Base-by-base conservation (phyloP, 1,140 invertebrate species). In the Macrobrachium rosenbergii region DNA sequence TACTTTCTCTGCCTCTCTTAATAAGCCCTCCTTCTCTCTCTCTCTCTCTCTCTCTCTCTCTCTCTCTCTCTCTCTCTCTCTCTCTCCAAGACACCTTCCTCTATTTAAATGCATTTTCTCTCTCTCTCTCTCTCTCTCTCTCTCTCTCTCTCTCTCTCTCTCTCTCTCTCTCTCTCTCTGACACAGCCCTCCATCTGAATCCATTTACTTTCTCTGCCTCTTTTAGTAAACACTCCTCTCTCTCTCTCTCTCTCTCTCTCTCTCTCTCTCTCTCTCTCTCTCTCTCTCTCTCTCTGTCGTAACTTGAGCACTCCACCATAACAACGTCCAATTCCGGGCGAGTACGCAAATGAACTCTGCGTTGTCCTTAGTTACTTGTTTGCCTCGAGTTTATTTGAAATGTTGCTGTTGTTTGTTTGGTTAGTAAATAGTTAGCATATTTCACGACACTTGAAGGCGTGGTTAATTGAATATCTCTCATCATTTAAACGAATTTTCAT, bases 211-310 rank as follows among this genome's bases (percentile, higher is more conserved):
- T 21, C n/a, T 59, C 43, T 58, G 14, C 21, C n/a, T 19, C 43
- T 21, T 45, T 3, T 5, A 8, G 45, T 23, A 45, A n/a, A 0
- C 52, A 14, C 16, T 21, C 52, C 17, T 21, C 76, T 14, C 17
- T 21, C 45, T 79, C 76, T 79, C 76, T 79, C 58, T 21, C 58
- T 58, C 58, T 52, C 58, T 21, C 58, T 58, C 43, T 79, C 43
- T 79, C 43, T 58, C 45, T 79, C 59, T 80, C 78, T 80, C 78
- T 63, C 59, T 80, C 59, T 80, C 59, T 80, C 77, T 63, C 78
- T 80, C 59, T 58, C 78, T 80, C 59, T 63, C 78, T 80, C 59
- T 80, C 59, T 21, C 69, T 28, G 67, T 43, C 43, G 69, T 73
- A 43, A 43, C 69, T 43, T 73, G 43, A 73, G 43, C 43, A 16